Evolutionary conservation across 1,140 invertebrate species (phyloP).

Genomic region (Drosophila cardini): DNA sequence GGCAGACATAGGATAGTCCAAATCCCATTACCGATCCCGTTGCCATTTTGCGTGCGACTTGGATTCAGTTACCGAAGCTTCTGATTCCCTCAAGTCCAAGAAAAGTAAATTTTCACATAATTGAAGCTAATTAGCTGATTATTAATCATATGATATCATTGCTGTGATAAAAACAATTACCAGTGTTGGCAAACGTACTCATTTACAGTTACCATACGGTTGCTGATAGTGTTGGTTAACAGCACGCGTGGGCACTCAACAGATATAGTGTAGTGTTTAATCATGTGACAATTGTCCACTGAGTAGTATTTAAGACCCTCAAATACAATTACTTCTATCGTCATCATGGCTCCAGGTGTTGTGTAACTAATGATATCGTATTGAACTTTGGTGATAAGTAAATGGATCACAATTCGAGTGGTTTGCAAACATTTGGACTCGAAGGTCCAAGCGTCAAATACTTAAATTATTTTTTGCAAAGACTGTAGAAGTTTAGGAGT

Average conservation of each 20-base stretch:
- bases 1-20: constrained; percentile 23
- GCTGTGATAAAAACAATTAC: constrained; percentile 26
- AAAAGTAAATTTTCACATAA: constrained; percentile 17
- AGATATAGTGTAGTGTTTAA: not conserved
- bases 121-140: constrained; percentile 35
- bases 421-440: constrained; percentile 48
- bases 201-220: not conserved
- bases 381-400: constrained; percentile 31
- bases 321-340: constrained; percentile 26
- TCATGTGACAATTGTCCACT: constrained; percentile 24
- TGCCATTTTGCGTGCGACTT: constrained; percentile 37
- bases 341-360: constrained; percentile 18
- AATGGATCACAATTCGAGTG: constrained; percentile 58
- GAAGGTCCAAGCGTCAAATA: not conserved
- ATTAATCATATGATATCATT: constrained; percentile 69
- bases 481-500: not conserved
- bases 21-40: not conserved
- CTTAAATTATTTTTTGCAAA: constrained; percentile 16
- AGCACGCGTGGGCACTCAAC: not conserved
- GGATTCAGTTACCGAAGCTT: constrained; percentile 27
- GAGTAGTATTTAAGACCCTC: constrained; percentile 32
- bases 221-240: constrained; percentile 37
- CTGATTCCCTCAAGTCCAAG: constrained; percentile 13
- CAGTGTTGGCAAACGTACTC: constrained; percentile 26
- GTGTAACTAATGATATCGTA: constrained; percentile 33